These are phyloP conservation scores for Venturia canescens DNA, from an alignment of 1,140 invertebrate genomes.

Conservation along the genomic window DNA sequence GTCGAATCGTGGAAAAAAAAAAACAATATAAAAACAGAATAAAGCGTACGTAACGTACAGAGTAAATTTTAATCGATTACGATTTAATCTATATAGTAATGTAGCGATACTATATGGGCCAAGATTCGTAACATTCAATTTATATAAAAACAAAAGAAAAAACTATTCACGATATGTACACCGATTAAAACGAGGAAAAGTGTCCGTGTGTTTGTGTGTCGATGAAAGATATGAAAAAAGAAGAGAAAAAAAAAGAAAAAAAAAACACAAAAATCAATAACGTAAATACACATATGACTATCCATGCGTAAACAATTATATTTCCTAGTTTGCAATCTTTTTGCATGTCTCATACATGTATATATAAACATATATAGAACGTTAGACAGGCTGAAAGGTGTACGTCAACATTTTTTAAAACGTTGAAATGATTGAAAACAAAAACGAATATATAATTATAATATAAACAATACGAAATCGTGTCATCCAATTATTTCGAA, in stretches of 20 bases:
- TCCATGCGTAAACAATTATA: slow-evolving; percentile 58
- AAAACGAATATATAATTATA: slow-evolving; percentile 23
- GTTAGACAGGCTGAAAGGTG: slow-evolving; percentile 25
- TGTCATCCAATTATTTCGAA: slow-evolving; percentile 47
- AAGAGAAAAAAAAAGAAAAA: not conserved
- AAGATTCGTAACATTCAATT: slow-evolving; percentile 8
- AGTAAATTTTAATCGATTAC: not conserved
- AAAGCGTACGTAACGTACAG: not conserved
- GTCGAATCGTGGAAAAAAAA: not conserved
- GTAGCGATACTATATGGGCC: slow-evolving; percentile 12
- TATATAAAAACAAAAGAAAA: slow-evolving; percentile 14
- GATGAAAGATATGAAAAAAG: not conserved
- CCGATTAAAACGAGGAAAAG: not conserved
- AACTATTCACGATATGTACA: not conserved
- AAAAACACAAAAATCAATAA: slow-evolving; percentile 27
- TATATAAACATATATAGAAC: slow-evolving; percentile 51
- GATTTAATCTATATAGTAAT: slow-evolving; percentile 12
- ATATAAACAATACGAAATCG: slow-evolving; percentile 43
- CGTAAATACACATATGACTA: slow-evolving; percentile 58
- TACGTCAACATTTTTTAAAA: not conserved
- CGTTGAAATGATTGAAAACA: not conserved
- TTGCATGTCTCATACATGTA: slow-evolving; percentile 62
- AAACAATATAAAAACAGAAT: not conserved
- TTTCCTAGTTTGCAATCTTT: slow-evolving; percentile 65
- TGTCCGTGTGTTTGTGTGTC: not conserved